These are phyloP conservation scores for Theretra japonica DNA, from an alignment of 2,888 invertebrate genomes.

Conservation along the genomic window DNA sequence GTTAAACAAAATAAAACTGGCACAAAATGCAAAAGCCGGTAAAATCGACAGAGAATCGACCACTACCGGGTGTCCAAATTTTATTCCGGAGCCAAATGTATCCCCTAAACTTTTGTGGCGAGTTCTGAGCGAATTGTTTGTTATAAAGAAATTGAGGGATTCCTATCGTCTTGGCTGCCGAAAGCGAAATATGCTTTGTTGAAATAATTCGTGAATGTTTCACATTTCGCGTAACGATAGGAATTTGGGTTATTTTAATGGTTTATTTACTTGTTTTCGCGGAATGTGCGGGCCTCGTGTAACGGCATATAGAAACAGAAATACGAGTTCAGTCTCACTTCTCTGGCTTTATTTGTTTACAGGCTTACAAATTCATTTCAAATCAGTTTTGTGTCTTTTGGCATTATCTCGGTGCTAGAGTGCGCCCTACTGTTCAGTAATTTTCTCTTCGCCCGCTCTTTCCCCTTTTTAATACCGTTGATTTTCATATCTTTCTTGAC, in stretches of 20 bases:
- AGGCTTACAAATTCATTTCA: no score
- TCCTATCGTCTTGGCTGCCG: neutral
- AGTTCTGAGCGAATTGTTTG: constrained; percentile 10
- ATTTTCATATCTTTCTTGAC: no score
- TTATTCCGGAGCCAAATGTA: neutral
- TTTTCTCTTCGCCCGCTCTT: no score
- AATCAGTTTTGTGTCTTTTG: no score
- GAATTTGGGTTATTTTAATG: neutral
- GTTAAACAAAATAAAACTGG: neutral
- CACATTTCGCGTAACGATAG: neutral
- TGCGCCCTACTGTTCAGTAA: no score
- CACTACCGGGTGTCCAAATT: neutral
- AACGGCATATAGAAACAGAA: neutral
- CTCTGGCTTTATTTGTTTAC: no score
- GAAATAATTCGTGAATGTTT: constrained; percentile 27
- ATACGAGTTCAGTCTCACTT: no score
- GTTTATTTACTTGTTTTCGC: neutral
- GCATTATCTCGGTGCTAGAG: no score
- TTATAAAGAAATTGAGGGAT: neutral
- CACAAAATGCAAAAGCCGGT: neutral
- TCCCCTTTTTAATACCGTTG: no score
- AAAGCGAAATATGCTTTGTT: constrained; percentile 24
- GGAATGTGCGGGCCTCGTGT: no score
- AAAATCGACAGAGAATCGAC: neutral
- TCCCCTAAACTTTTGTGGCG: neutral